Conservation (phyloP, 2,888 invertebrate species). For the Mythimna ferrago region DNA sequence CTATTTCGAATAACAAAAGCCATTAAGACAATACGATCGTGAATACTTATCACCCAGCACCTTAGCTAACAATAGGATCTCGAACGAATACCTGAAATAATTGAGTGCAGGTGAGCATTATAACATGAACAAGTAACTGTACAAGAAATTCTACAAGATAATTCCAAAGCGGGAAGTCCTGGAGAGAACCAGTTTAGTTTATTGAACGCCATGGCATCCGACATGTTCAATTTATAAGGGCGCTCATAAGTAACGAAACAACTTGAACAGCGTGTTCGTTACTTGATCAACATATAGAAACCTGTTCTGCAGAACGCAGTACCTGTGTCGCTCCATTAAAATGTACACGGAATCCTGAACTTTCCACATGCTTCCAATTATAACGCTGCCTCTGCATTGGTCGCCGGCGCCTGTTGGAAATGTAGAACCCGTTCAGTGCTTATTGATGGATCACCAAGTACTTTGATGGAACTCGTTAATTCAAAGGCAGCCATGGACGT, state of each 20-base stretch:
- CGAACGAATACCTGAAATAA: constrained; percentile 54
- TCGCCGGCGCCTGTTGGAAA: constrained; percentile 43
- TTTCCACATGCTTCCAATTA: constrained; percentile 77
- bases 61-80: constrained; percentile 37
- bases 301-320: constrained; percentile 70
- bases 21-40: constrained; percentile 45
- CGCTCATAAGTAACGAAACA: constrained; percentile 68
- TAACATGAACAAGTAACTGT: constrained; percentile 78
- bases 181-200: constrained; percentile 84
- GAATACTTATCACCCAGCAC: constrained; percentile 42
- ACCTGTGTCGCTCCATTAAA: constrained; percentile 71
- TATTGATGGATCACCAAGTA: constrained; percentile 46
- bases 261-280: constrained; percentile 64
- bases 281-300: constrained; percentile 72
- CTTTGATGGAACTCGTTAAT: constrained; percentile 42
- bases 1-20: constrained; percentile 41
- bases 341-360: constrained; percentile 71
- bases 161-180: constrained; percentile 84
- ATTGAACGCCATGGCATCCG: constrained; percentile 84
- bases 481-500: constrained; percentile 63
- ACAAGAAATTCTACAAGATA: constrained; percentile 84
- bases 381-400: constrained; percentile 52
- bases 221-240: constrained; percentile 83
- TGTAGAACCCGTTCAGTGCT: constrained; percentile 44
- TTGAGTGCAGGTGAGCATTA: constrained; percentile 61